phyloP scores from a whole-genome alignment of 2,113 vertebrate species.

The Syngnathoides biaculeatus region DNA sequence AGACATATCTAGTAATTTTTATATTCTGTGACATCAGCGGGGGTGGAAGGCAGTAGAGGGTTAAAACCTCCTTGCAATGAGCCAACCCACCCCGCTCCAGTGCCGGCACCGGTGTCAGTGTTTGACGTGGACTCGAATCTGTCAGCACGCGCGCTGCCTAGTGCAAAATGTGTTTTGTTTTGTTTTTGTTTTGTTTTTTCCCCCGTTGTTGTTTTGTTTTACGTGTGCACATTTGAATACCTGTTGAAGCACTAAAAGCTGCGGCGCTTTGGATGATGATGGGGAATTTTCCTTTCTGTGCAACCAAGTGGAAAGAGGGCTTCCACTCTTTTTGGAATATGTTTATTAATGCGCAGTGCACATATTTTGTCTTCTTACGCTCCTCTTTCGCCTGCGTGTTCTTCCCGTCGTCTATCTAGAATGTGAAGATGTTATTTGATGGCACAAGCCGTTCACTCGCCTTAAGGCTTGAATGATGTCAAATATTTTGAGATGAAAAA shows the following conservation, averaged over 20 bases:
- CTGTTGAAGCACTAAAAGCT: conserved; percentile 3
- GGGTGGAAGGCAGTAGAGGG: conserved; percentile 33
- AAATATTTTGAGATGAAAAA: conserved; percentile 70
- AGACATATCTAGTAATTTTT: not conserved
- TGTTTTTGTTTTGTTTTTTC: not conserved
- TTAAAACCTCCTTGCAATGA: conserved; percentile 44
- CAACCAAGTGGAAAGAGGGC: conserved; percentile 30
- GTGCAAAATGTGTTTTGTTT: not conserved
- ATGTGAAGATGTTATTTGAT: conserved; percentile 23
- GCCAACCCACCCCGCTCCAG: conserved; percentile 39
- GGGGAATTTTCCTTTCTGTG: conserved; percentile 29
- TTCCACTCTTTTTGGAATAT: conserved; percentile 51
- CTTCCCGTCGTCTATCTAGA: conserved; percentile 35
- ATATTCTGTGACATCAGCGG: not conserved
- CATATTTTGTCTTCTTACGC: conserved; percentile 26
- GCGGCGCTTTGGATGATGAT: conserved; percentile 40
- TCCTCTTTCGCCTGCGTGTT: conserved; percentile 13
- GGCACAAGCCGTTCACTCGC: conserved; percentile 25
- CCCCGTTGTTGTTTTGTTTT: not conserved
- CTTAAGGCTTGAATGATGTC: conserved; percentile 38
- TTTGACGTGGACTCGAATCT: conserved; percentile 67
- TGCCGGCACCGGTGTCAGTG: conserved; percentile 50
- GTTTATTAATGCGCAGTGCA: conserved; percentile 48
- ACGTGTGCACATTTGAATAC: not conserved
- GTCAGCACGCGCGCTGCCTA: conserved; percentile 62